phyloP scores from a whole-genome alignment of 2,888 invertebrate genomes.

The Lysandra coridon region DNA sequence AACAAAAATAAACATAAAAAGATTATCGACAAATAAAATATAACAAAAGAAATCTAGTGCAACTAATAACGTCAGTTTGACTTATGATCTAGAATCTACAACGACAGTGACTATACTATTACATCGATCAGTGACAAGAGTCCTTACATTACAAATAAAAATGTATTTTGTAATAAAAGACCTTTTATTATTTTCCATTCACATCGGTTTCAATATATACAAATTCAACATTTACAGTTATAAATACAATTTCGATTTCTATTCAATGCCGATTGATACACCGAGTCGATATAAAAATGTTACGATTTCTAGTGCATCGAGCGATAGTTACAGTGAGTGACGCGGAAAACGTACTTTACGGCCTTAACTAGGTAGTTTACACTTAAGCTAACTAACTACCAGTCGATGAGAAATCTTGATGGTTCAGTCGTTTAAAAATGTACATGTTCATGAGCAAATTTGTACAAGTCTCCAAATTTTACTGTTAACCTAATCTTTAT shows the following conservation, averaged over 20 bases:
- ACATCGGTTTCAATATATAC: constrained; percentile 79
- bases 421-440: constrained; percentile 76
- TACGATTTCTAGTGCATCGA: constrained; percentile 52
- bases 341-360: constrained; percentile 34
- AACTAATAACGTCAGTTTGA: constrained; percentile 43
- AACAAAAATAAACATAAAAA: constrained; percentile 41
- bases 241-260: constrained; percentile 65
- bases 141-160: constrained; percentile 63
- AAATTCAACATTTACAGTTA: constrained; percentile 77
- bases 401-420: constrained; percentile 73
- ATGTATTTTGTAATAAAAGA: constrained; percentile 75
- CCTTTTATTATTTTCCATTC: constrained; percentile 70
- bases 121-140: constrained; percentile 73
- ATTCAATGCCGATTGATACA: constrained; percentile 59
- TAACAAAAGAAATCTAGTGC: constrained; percentile 23
- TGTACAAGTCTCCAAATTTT: constrained; percentile 78
- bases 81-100: constrained; percentile 33
- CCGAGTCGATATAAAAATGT: constrained; percentile 66
- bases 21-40: constrained; percentile 30
- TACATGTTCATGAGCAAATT: constrained; percentile 74
- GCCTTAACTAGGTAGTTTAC: constrained; percentile 40
- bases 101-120: background rate
- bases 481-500: constrained; percentile 65
- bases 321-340: constrained; percentile 47
- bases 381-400: constrained; percentile 58